A percentile compares a stretch with the other conserved stretches of the same genome.
Evolutionary conservation across 2,888 invertebrate species (phyloP).

Genomic region (Drosophila borealis): DNA sequence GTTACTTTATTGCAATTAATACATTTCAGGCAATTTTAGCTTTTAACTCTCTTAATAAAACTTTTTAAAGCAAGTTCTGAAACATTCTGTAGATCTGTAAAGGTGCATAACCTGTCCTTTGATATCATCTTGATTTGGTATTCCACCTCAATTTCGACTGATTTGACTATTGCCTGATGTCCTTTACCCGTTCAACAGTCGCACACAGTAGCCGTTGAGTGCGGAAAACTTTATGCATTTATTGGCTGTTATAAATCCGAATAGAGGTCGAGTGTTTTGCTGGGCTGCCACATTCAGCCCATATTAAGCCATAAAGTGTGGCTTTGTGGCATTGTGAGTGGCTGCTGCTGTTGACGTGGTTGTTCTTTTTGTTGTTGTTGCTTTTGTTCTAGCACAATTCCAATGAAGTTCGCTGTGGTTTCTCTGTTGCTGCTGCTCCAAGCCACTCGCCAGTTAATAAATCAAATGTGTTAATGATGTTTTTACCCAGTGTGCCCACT

Average conservation of each 20-base stretch:
- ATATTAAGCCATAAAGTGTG: conserved; percentile 77
- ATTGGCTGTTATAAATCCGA: conserved; percentile 79
- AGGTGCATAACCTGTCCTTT: too few species aligned
- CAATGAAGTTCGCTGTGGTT: conserved; percentile 50
- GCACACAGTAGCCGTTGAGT: conserved; percentile 79
- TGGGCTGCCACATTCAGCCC: conserved; percentile 19
- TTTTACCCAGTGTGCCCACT: conserved; percentile 82
- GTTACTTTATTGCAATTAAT: too few species aligned
- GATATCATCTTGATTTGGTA: too few species aligned
- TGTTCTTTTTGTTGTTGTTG: conserved; percentile 38
- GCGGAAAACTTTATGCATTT: conserved; percentile 83
- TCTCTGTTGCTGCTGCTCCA: conserved; percentile 48
- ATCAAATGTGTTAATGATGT: conserved; percentile 86
- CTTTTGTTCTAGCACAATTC: conserved; percentile 62
- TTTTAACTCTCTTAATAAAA: too few species aligned
- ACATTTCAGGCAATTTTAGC: too few species aligned
- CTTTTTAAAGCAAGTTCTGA: too few species aligned
- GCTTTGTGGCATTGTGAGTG: conserved; percentile 59
- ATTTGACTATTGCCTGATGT: not conserved
- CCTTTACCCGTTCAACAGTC: not conserved
- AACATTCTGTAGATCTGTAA: too few species aligned
- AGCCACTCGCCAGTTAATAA: conserved; percentile 84
- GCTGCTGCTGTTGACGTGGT: conserved; percentile 28
- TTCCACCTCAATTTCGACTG: not conserved
- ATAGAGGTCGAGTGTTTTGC: conserved; percentile 35